A percentile compares a stretch with the other conserved stretches of the same genome.
Conservation (phyloP, 2,797 vertebrate species). For the Ataeniobius toweri region DNA sequence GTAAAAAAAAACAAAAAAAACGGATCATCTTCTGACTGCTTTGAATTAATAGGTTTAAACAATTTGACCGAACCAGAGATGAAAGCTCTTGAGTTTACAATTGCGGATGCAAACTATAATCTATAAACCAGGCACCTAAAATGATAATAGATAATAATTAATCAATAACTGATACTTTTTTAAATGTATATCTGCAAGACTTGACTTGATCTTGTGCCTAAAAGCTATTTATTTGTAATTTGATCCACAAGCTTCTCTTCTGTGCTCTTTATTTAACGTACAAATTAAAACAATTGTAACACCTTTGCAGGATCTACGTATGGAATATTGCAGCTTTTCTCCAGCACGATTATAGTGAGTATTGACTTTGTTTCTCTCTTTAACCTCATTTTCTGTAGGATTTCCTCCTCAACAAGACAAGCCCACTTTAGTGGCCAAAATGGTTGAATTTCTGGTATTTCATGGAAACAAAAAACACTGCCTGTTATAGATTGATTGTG, state of each 20-base stretch:
- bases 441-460: slow-evolving; percentile 57
- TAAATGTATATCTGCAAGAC: background rate
- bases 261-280: background rate
- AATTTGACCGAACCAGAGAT: background rate
- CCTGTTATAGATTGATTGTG: slow-evolving; percentile 20
- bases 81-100: background rate
- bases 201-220: background rate
- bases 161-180: background rate
- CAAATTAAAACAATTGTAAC: background rate
- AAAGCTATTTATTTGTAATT: background rate
- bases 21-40: no score
- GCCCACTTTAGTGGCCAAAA: slow-evolving; percentile 32
- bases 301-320: slow-evolving; percentile 89
- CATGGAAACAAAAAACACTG: slow-evolving; percentile 64
- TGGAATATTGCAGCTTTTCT: slow-evolving; percentile 93
- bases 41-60: no score
- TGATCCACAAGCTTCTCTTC: background rate
- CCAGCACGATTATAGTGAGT: slow-evolving; percentile 95
- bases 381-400: slow-evolving; percentile 6
- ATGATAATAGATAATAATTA: background rate
- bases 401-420: slow-evolving; percentile 24
- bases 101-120: background rate
- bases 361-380: slow-evolving; percentile 34
- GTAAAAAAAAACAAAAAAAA: background rate
- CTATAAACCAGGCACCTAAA: background rate